Base-by-base conservation (phyloP, 2,113 vertebrate genomes). In the Neopipo cinnamomea region DNA sequence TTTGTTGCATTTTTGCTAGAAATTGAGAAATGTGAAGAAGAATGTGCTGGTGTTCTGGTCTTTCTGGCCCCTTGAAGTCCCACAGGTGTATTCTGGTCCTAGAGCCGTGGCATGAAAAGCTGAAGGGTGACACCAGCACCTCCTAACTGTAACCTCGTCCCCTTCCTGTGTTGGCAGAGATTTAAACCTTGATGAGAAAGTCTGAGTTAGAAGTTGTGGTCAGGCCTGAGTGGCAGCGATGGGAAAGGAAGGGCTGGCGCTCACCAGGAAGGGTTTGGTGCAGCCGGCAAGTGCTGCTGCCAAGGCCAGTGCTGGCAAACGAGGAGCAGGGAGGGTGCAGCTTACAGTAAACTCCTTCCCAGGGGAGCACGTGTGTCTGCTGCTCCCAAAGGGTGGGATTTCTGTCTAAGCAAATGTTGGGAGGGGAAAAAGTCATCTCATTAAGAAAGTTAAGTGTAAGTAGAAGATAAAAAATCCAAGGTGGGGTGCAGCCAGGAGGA, bases 191-290 rank as follows among this genome's bases (percentile, higher is more conserved):
- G 63, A 35, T 73, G 55, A 27, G 65, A 23, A 41, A 12, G 39
- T 19, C 50, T 18, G 44, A 19, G 63, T 74, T 30, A n/a, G 39
- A 35, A n/a, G 58, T n/a, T 73, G 80, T 0, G 3, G 14, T 7
- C 4, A 6, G 37, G 74, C 33, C 35, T 30, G 63, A 41, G 55
- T 8, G 39, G 73, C 42, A 42, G 76, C 1, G 0, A 0, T 24
- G 30, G 68, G 49, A 73, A 59, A 9, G 91, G 77, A 75, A 47
- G 22, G 3, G 58, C 33, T 42, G 72, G 27, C 3, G 6, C 23
- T 66, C n/a, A 4, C 31, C 56, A 2, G 0, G 6, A 49, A 5
- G 46, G 22, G 14, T 12, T 7, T 1, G 16, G 71, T 16, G 44
- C 52, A 30, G 62, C 47, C 6, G 3, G 41, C 22, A 12, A 41